Evolutionary conservation across 2,888 invertebrate genomes (phyloP), one percentile per base, ranked within the genome.

Genomic region (Ectropis crepuscularia): DNA sequence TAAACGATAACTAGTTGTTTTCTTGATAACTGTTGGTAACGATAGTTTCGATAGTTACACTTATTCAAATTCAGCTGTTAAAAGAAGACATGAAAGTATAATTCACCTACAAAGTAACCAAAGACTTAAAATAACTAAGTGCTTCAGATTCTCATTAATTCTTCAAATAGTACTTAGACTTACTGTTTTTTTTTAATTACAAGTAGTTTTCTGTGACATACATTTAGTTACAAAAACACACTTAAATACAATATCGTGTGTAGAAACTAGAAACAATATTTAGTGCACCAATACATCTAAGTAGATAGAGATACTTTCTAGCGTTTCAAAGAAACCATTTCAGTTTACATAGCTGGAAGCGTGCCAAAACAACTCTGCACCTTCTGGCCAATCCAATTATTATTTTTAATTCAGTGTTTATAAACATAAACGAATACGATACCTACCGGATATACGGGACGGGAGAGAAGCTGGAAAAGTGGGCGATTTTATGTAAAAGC

Each of bases 301-400:
- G 49, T 41, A 41, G 16, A 47, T 2, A n/a, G 6, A 42, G 28
- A 51, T 16, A 51, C 10, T 41, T 16, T 42, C 16, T 10, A 77
- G 82, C 76, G 75, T 82, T 86, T 85, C 83, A 77, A 73, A 80
- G 85, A 85, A 86, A 80, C 82, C 75, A 81, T 83, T 81, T 77
- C 67, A 73, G 65, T 66, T 81, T 28, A 28, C 6, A 28, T 7
- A 11, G 39, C 47, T 89, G 89, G 87, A 77, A 46, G 57, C 41
- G 39, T 70, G 85, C 89, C 90, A 88, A 81, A 82, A 77, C 74
- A 78, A 76, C 69, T 79, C 78, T 72, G 77, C 80, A 81, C 77
- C 79, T 81, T 74, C 76, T 74, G 78, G 76, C 78, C 77, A 80
- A 78, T 81, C 75, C 70, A 68, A 74, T 77, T 61, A 73, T 81